Conservation (phyloP, 2,888 invertebrate species). For the Sinopyrophorus schimmeli region DNA sequence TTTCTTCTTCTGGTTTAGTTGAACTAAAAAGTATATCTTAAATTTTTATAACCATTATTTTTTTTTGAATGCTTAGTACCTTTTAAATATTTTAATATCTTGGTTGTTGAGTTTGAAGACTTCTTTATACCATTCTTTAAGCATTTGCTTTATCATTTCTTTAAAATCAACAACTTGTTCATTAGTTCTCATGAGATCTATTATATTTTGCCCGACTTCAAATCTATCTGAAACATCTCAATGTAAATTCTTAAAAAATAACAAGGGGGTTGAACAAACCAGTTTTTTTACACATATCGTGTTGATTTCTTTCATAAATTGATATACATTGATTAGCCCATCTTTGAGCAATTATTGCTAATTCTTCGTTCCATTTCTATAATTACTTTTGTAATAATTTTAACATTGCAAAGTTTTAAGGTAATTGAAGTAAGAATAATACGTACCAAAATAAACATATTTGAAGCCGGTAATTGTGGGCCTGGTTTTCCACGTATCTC, state of each 20-base stretch:
- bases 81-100: not conserved
- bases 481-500: slow-evolving; percentile 6
- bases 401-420: no score
- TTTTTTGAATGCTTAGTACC: slow-evolving; percentile 2
- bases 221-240: slow-evolving; percentile 9
- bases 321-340: slow-evolving; percentile 19
- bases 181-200: not conserved
- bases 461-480: slow-evolving; percentile 4
- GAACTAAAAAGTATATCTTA: not conserved
- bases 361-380: slow-evolving; percentile 19
- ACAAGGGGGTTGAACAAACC: not conserved
- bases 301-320: not conserved
- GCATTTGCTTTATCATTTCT: not conserved
- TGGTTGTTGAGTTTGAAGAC: not conserved
- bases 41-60: not conserved
- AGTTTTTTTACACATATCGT: slow-evolving; percentile 9
- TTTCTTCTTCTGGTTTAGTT: not conserved
- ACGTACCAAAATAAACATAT: slow-evolving; percentile 12
- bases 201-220: slow-evolving; percentile 13
- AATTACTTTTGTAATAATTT: not conserved
- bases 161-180: not conserved
- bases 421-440: not conserved
- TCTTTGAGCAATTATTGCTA: slow-evolving; percentile 13
- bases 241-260: not conserved
- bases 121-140: slow-evolving; percentile 11